Evolutionary conservation across 2,888 invertebrate genomes (phyloP), one percentile per base, ranked within the genome.

Genomic region (Tridacna gigas): DNA sequence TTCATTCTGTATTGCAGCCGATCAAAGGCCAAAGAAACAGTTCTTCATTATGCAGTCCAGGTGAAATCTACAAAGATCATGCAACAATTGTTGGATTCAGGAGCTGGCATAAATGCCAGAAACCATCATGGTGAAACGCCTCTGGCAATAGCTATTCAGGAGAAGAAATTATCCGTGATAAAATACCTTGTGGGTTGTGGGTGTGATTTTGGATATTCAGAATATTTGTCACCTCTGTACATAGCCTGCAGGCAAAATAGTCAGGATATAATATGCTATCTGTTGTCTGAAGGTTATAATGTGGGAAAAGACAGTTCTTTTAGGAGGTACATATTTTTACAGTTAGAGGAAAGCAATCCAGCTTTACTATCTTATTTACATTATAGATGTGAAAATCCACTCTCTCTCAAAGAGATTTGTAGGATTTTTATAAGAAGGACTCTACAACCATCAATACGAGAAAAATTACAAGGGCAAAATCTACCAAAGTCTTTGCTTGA

Each of bases 21-120:
- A 47, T 87, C 88, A 15, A 67, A 80, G n/a, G 90, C 89, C 65
- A 86, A 90, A 63, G 92, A 92, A 73, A 89, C 90, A 18, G 91
- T 91, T 2, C 79, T 92, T 22, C 91, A 92, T 77, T 90, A 88
- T 80, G 92, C 91, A 37, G 90, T 90, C 11, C 91, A 91, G 77
- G 86, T 91, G 22, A 89, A 88, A 18, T 86, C 87, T 15, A 75
- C 81, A 11, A 81, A 84, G 11, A 88, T 91, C 18, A 89, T 91
- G 0, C 65, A 88, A 77, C 77, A 79, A 28, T 83, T 92, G 12
- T 81, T 91, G 12, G 63, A 82, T n/a, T 89, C 86, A 67, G 91
- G 91, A 15, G 91, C 91, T n/a, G 79, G 90, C n/a, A 78, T 90
- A 28, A 85, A 91, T 73, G 84, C 85, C 25, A 83, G 77, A 63